Percentiles rank a stretch among this genome's conserved stretches.
Conservation (phyloP, 1,140 invertebrate species). For the Pachypeltis micranthus region DNA sequence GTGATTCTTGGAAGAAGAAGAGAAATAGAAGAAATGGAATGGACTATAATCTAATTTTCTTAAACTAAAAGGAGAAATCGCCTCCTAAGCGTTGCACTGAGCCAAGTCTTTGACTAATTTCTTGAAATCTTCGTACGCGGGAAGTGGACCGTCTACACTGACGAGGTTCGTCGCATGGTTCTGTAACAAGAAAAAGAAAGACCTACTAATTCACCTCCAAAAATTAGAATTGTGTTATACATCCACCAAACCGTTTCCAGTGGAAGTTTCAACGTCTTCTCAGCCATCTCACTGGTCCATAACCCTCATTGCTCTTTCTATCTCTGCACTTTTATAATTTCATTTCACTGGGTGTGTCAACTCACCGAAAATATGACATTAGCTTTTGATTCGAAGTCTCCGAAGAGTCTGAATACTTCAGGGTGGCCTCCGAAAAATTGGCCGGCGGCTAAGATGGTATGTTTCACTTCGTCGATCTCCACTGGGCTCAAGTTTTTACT, state of each 20-base stretch:
- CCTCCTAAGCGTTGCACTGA: background rate
- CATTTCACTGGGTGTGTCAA: too few relatives aligned
- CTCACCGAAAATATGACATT: constrained; percentile 44
- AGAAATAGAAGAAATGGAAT: too few relatives aligned
- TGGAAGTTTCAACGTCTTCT: too few relatives aligned
- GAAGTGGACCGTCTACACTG: background rate
- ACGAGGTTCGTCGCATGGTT: constrained; percentile 10
- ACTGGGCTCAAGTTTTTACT: constrained; percentile 35
- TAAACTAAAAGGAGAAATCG: too few relatives aligned
- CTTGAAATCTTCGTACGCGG: constrained; percentile 12
- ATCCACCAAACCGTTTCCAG: background rate
- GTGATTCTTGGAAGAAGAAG: too few relatives aligned
- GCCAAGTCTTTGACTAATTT: constrained; percentile 6
- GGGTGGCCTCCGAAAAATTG: constrained; percentile 35
- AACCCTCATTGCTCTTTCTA: too few relatives aligned
- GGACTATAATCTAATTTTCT: too few relatives aligned
- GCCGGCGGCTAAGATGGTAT: constrained; percentile 36
- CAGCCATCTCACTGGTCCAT: too few relatives aligned
- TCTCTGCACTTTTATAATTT: too few relatives aligned
- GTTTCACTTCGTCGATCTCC: constrained; percentile 39
- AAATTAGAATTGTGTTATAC: background rate
- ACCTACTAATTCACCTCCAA: background rate
- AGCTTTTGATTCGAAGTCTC: constrained; percentile 36
- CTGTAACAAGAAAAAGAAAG: background rate
- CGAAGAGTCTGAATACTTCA: constrained; percentile 40